Conservation (phyloP, 2,113 vertebrate genomes). For the Todiramphus saurophagus region DNA sequence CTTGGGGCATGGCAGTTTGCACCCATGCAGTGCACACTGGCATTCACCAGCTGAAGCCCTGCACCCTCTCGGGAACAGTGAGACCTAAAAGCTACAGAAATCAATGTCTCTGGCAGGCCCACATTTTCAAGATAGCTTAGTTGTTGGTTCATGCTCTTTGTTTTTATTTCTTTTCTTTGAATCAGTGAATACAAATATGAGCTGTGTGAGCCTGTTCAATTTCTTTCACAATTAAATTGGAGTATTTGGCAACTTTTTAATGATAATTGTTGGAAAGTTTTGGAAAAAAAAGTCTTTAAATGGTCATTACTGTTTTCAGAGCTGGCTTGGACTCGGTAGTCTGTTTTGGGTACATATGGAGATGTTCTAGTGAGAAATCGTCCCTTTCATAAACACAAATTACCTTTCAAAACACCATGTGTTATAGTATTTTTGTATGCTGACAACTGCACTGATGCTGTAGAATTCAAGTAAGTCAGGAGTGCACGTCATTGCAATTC, state of each 20-base stretch:
- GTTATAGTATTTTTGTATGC: neutral
- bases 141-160: neutral
- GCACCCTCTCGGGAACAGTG: fast-evolving
- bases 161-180: neutral
- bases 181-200: neutral
- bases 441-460: neutral
- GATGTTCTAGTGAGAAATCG: neutral
- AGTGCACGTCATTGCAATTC: neutral
- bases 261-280: neutral
- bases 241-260: neutral
- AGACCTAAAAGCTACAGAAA: neutral
- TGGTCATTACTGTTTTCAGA: neutral
- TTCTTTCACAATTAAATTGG: neutral
- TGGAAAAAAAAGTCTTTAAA: neutral
- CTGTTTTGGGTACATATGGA: neutral
- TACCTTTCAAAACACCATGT: neutral
- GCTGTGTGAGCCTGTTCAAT: neutral
- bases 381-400: neutral
- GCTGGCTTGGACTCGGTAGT: neutral
- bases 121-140: neutral
- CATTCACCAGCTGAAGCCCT: too few relatives aligned
- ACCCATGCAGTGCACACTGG: fast-evolving
- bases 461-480: neutral
- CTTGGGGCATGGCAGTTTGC: neutral
- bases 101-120: neutral